phyloP scores from a whole-genome alignment of 2,797 vertebrate species.

The Echiichthys vipera region DNA sequence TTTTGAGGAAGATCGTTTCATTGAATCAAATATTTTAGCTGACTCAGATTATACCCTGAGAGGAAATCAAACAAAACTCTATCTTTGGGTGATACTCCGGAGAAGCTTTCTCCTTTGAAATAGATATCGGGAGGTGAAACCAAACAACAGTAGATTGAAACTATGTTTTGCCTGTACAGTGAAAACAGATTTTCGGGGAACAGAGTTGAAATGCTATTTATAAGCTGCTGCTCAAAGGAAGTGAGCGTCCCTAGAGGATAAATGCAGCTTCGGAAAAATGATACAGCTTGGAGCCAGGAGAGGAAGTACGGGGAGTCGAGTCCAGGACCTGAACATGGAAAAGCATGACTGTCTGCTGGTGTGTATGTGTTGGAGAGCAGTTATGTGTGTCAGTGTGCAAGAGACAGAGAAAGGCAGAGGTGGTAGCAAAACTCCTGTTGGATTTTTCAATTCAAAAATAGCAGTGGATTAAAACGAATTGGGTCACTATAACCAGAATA shows the following conservation, averaged over 20 bases:
- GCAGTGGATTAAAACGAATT: conserved; percentile 1
- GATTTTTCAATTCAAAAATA: conserved; percentile 14
- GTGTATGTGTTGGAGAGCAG: background rate
- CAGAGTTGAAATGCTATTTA: conserved; percentile 84
- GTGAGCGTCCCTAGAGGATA: conserved; percentile 82
- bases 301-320: conserved; percentile 79
- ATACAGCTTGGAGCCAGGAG: conserved; percentile 84
- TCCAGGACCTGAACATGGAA: conserved; percentile 83
- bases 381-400: conserved; percentile 19
- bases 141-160: conserved; percentile 68
- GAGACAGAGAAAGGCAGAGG: conserved; percentile 30
- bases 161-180: conserved; percentile 80
- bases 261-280: conserved; percentile 86
- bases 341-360: conserved; percentile 65
- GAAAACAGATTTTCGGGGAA: conserved; percentile 83
- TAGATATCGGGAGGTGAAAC: conserved; percentile 68
- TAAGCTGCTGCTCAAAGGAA: conserved; percentile 85
- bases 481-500: background rate
- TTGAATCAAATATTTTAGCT: conserved; percentile 67
- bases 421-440: background rate
- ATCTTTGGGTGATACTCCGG: conserved; percentile 45
- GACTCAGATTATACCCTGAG: conserved; percentile 57
- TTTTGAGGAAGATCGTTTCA: conserved; percentile 28
- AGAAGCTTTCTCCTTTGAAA: conserved; percentile 75
- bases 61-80: conserved; percentile 70